Conservation (phyloP, 2,797 vertebrate genomes). For the Hippopotamyrus pictus region DNA sequence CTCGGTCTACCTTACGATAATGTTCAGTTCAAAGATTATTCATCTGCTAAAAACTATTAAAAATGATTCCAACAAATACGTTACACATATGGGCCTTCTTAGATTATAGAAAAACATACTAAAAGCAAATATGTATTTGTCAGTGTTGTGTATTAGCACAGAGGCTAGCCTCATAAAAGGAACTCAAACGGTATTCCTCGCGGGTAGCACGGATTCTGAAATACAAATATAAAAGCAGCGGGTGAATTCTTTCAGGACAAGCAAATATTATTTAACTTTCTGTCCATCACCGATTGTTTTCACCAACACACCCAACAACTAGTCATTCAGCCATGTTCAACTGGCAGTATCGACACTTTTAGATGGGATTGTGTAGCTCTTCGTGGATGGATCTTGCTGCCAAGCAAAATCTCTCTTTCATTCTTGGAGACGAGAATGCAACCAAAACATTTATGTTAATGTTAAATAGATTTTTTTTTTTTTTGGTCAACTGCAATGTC, state of each 20-base stretch:
- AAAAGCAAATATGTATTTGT: conserved; percentile 15
- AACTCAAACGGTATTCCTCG: conserved; percentile 37
- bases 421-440: not conserved
- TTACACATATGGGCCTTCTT: not conserved
- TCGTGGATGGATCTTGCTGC: conserved; percentile 10
- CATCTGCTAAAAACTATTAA: not conserved
- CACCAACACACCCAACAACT: conserved; percentile 46
- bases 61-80: not conserved
- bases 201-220: conserved; percentile 42
- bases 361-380: conserved; percentile 26
- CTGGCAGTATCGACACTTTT: not conserved
- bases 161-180: conserved; percentile 40
- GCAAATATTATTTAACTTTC: conserved; percentile 42
- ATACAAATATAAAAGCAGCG: conserved; percentile 48
- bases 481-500: not conserved
- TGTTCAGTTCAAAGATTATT: not conserved
- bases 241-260: conserved; percentile 38
- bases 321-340: conserved; percentile 23
- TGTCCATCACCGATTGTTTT: conserved; percentile 29
- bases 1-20: not conserved
- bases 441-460: not conserved
- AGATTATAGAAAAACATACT: not conserved
- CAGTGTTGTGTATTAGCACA: conserved; percentile 36
- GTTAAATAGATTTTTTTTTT: conserved; percentile 17
- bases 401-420: not conserved